Evolutionary conservation across 1,140 invertebrate genomes (phyloP).

Genomic region (Drosophila parabipectinata): DNA sequence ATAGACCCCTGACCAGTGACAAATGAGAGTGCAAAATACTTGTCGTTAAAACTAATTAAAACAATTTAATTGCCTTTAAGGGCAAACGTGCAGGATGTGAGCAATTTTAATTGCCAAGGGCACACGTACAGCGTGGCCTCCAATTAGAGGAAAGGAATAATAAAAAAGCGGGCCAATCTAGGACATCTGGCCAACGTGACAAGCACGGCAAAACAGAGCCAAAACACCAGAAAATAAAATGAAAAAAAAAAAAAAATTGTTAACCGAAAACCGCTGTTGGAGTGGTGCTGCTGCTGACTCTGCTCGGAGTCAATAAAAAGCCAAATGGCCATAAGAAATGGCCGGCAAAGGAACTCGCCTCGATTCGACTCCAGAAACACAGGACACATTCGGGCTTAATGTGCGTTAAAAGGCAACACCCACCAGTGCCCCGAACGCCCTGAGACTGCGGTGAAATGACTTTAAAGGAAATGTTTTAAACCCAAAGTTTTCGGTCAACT

Average conservation of each 20-base stretch:
- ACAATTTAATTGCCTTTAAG: slow-evolving; percentile 56
- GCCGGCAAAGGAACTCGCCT: slow-evolving; percentile 35
- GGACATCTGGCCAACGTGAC: slow-evolving; percentile 46
- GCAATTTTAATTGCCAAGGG: slow-evolving; percentile 41
- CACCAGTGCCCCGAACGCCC: neutral
- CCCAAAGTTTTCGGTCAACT: slow-evolving; percentile 57
- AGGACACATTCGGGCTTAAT: slow-evolving; percentile 56
- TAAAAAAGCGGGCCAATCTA: slow-evolving; percentile 28
- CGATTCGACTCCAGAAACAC: slow-evolving; percentile 15
- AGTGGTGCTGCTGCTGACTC: slow-evolving; percentile 16
- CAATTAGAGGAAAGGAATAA: slow-evolving; percentile 47
- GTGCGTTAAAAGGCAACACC: slow-evolving; percentile 54
- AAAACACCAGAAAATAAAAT: slow-evolving; percentile 13
- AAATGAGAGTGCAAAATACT: slow-evolving; percentile 55
- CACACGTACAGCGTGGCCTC: slow-evolving; percentile 38
- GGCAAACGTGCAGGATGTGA: slow-evolving; percentile 51
- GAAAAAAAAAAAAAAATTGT: slow-evolving; percentile 19
- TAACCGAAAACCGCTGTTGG: slow-evolving; percentile 15
- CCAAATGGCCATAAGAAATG: slow-evolving; percentile 63
- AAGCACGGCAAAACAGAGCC: slow-evolving; percentile 22
- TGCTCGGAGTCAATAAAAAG: slow-evolving; percentile 50
- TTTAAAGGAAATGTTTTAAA: slow-evolving; percentile 61
- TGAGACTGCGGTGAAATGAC: slow-evolving; percentile 18
- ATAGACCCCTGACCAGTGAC: slow-evolving; percentile 20
- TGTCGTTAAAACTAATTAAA: slow-evolving; percentile 64